Conservation (phyloP, 2,888 invertebrate species). For the Idaea biselata region DNA sequence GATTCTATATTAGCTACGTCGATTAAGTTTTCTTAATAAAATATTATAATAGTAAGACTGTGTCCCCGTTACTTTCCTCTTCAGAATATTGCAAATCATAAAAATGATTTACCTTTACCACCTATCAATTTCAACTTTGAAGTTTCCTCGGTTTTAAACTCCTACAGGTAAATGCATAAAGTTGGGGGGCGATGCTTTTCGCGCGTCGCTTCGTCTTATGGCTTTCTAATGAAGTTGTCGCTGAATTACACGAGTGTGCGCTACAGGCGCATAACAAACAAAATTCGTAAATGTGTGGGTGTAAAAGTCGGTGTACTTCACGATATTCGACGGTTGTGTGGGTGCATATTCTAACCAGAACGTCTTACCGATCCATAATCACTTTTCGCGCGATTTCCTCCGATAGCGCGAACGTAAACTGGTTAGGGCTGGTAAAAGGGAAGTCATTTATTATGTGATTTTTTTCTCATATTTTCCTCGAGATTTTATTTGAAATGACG, state of each 20-base stretch:
- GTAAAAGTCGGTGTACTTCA: constrained; percentile 18
- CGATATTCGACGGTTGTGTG: constrained; percentile 5
- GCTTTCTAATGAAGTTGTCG: constrained; percentile 74
- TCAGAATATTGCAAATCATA: not conserved
- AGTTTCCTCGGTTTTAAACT: not conserved
- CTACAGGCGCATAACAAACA: constrained; percentile 14
- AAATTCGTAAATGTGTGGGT: constrained; percentile 18
- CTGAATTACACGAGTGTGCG: constrained; percentile 29
- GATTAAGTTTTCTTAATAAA: too few species aligned
- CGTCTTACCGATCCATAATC: constrained; percentile 70
- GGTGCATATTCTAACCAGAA: constrained; percentile 57
- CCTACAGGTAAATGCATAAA: constrained; percentile 18
- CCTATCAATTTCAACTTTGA: not conserved
- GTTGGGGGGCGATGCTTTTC: constrained; percentile 36
- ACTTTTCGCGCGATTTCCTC: constrained; percentile 69
- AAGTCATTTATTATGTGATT: constrained; percentile 6
- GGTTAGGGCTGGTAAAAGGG: constrained; percentile 42
- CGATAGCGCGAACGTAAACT: constrained; percentile 58
- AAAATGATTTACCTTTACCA: not conserved
- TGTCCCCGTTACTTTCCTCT: not conserved
- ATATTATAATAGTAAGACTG: not conserved
- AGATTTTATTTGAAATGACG: constrained; percentile 7
- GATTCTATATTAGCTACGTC: not conserved
- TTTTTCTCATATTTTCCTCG: not conserved
- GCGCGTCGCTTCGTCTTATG: constrained; percentile 57